These are phyloP conservation scores for Poeciliopsis occidentalis DNA, from an alignment of 2,113 vertebrate genomes.

Conservation along the genomic window DNA sequence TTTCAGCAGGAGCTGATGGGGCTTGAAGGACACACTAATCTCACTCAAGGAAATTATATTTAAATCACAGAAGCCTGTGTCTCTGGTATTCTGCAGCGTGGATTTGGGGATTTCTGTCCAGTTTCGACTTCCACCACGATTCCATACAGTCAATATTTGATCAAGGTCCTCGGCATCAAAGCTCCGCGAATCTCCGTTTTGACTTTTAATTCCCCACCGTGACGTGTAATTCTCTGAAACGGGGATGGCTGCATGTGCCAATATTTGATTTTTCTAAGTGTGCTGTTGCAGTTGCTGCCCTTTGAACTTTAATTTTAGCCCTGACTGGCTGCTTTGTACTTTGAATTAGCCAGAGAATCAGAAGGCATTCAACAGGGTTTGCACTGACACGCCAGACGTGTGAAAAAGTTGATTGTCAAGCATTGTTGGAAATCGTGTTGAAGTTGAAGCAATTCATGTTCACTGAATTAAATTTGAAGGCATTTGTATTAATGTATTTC, in stretches of 20 bases:
- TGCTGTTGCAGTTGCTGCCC: constrained; percentile 30
- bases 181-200: constrained; percentile 36
- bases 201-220: constrained; percentile 47
- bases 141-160: constrained; percentile 76
- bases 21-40: constrained; percentile 37
- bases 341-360: constrained; percentile 1
- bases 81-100: constrained; percentile 41
- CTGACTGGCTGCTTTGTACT: constrained; percentile 23
- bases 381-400: not conserved
- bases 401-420: not conserved
- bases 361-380: constrained; percentile 10
- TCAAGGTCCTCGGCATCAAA: constrained; percentile 52
- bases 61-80: constrained; percentile 62
- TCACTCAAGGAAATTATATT: constrained; percentile 61
- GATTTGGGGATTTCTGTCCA: constrained; percentile 65
- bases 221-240: constrained; percentile 42
- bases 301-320: constrained; percentile 59
- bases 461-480: not conserved
- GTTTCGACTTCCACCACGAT: constrained; percentile 49
- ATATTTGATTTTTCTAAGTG: constrained; percentile 67
- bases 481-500: not conserved
- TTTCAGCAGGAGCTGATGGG: constrained; percentile 51
- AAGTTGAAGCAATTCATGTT: not conserved
- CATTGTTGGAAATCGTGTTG: not conserved
- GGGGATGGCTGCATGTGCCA: constrained; percentile 44